Percentiles rank a stretch among this genome's conserved stretches.
Evolutionary conservation across 2,113 vertebrate genomes (phyloP).

Genomic region (Ceuthmochares aereus): DNA sequence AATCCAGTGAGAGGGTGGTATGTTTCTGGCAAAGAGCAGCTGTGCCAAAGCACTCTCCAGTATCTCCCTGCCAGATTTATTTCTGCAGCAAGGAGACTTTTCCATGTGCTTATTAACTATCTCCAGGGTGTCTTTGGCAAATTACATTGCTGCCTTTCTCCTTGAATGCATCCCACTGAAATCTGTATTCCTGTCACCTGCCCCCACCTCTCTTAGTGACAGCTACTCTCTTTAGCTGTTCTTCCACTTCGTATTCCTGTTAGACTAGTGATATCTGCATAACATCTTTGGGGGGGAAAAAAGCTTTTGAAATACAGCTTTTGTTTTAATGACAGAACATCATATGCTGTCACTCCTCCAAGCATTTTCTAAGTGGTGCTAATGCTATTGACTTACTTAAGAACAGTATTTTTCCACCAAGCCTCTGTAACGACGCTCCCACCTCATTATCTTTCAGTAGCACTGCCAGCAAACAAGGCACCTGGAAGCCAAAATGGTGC

Average conservation of each 20-base stretch:
- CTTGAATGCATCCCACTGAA: conserved; percentile 23
- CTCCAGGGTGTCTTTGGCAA: background rate
- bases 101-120: background rate
- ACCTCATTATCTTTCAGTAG: background rate
- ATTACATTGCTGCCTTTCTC: background rate
- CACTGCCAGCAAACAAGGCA: background rate
- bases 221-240: conserved; percentile 27
- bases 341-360: conserved; percentile 45
- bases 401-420: conserved; percentile 52
- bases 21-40: background rate
- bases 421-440: background rate
- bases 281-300: background rate
- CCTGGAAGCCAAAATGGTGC: background rate
- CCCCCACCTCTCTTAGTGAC: background rate
- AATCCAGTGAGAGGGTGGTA: background rate
- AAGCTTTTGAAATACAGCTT: conserved; percentile 39
- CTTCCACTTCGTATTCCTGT: background rate
- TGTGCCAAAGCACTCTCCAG: background rate
- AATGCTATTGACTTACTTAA: conserved; percentile 40
- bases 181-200: conserved; percentile 50
- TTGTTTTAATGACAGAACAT: conserved; percentile 58
- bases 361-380: conserved; percentile 23
- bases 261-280: conserved; percentile 1
- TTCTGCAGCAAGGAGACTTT: conserved; percentile 17
- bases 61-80: background rate